phyloP scores from a whole-genome alignment of 2,888 invertebrate species.

The Meandrusa payeni region DNA sequence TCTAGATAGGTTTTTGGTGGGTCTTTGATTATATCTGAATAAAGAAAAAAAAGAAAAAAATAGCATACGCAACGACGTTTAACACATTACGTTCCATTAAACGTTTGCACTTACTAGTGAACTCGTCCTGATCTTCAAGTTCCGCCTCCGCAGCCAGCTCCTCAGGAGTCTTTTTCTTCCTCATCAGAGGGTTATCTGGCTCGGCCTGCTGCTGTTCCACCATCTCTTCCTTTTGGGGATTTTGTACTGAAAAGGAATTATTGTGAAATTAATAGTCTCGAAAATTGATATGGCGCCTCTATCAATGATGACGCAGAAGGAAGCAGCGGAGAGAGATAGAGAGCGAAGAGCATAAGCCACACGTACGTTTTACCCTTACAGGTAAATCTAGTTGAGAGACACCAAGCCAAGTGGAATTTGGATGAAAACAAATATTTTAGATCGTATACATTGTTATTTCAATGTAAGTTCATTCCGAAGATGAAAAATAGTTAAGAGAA shows the following conservation, averaged over 20 bases:
- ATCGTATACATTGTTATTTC: slow-evolving; percentile 76
- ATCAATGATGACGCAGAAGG: slow-evolving; percentile 12
- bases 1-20: no score
- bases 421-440: slow-evolving; percentile 70
- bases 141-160: slow-evolving; percentile 98
- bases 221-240: slow-evolving; percentile 98
- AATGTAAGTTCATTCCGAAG: slow-evolving; percentile 59
- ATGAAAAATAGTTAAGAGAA: slow-evolving; percentile 38
- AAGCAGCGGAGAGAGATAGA: slow-evolving; percentile 31
- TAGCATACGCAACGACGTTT: no score
- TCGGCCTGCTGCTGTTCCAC: slow-evolving; percentile 91
- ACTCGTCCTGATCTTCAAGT: slow-evolving; percentile 96
- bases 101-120: slow-evolving; percentile 96
- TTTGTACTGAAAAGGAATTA: slow-evolving; percentile 92
- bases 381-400: slow-evolving; percentile 24
- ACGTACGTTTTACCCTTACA: slow-evolving; percentile 15
- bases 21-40: no score
- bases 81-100: no score
- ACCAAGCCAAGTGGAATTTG: slow-evolving; percentile 64
- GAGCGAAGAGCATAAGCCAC: slow-evolving; percentile 44
- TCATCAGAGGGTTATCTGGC: slow-evolving; percentile 96
- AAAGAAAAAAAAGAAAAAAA: no score
- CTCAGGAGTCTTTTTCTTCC: slow-evolving; percentile 99
- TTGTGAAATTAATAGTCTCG: no score
- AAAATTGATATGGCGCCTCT: no score